Conservation (phyloP, 2,797 vertebrate genomes). For the Lagorchestes hirsutus region DNA sequence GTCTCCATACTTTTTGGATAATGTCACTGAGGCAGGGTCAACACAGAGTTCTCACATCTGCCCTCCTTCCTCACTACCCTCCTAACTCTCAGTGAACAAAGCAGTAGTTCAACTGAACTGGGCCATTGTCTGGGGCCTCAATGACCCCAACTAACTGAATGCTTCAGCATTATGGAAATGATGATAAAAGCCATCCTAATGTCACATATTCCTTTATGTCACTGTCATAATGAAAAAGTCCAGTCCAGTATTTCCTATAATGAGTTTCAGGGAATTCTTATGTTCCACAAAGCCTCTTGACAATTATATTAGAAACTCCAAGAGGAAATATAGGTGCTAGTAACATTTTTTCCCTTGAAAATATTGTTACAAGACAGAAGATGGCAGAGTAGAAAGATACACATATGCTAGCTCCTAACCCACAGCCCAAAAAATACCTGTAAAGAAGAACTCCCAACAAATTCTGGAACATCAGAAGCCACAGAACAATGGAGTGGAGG, state of each 20-base stretch:
- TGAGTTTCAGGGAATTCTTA: background rate
- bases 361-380: background rate
- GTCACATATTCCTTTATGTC: background rate
- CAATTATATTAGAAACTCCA: background rate
- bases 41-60: background rate
- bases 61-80: background rate
- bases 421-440: too few species aligned
- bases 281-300: background rate
- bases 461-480: too few species aligned
- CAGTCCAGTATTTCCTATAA: background rate
- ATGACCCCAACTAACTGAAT: background rate
- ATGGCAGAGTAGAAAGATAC: too few species aligned
- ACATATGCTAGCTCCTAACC: too few species aligned
- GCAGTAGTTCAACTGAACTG: background rate
- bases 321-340: background rate
- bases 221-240: background rate
- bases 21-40: background rate
- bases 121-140: background rate
- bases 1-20: background rate
- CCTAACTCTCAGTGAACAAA: background rate
- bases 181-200: background rate
- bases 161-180: background rate
- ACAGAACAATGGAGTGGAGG: too few species aligned
- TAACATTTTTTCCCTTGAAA: background rate
- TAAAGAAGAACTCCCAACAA: too few species aligned